Conservation (phyloP, 2,797 vertebrate species). For the Lagodon rhomboides region DNA sequence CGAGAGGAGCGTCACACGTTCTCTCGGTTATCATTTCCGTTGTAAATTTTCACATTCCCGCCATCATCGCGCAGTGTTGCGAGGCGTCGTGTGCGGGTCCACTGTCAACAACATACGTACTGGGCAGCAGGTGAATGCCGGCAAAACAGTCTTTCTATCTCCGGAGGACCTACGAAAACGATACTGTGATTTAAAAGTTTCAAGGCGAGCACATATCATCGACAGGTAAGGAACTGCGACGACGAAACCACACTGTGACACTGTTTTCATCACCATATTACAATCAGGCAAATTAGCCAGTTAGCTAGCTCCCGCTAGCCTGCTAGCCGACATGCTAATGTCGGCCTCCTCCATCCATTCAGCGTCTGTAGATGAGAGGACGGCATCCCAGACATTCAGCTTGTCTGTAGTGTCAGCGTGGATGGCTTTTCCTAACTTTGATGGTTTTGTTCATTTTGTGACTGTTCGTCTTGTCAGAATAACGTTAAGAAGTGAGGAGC, state of each 20-base stretch:
- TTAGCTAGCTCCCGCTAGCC: constrained; percentile 74
- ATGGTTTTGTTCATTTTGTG: neutral
- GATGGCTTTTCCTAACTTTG: neutral
- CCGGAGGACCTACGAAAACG: constrained; percentile 32
- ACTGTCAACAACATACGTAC: constrained; percentile 80
- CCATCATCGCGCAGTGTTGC: constrained; percentile 83
- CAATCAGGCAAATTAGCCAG: constrained; percentile 77
- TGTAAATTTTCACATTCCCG: constrained; percentile 86
- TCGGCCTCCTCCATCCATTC: constrained; percentile 80
- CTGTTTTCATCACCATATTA: constrained; percentile 68
- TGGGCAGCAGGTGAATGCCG: constrained; percentile 80
- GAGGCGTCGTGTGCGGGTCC: constrained; percentile 71
- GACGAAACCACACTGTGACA: neutral
- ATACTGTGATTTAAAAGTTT: constrained; percentile 31
- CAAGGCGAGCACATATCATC: constrained; percentile 17
- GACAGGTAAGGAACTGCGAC: constrained; percentile 62
- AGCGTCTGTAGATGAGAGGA: constrained; percentile 41
- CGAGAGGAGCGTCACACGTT: constrained; percentile 44
- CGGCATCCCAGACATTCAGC: constrained; percentile 28
- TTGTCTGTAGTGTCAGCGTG: neutral
- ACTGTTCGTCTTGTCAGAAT: neutral
- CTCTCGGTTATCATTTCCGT: constrained; percentile 80
- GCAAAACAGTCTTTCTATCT: constrained; percentile 72
- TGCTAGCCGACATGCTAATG: constrained; percentile 73
- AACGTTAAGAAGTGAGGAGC: neutral